A percentile compares a stretch with the other conserved stretches of the same genome.
These are phyloP conservation scores for Perodicticus potto DNA, from an alignment of 2,797 vertebrate species.

Conservation along the genomic window DNA sequence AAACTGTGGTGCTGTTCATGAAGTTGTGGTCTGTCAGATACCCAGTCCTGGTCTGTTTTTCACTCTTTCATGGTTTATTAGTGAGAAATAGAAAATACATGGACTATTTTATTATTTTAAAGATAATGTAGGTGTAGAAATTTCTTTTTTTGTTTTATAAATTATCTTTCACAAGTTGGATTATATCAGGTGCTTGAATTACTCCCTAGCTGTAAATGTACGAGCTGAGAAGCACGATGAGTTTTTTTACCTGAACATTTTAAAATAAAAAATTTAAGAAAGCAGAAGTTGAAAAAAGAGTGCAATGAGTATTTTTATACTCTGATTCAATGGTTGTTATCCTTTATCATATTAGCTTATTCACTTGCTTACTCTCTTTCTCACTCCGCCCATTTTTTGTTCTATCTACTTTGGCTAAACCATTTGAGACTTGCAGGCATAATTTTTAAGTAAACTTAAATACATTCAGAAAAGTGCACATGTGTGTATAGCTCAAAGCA, in stretches of 20 bases:
- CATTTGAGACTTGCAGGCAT: conserved; percentile 31
- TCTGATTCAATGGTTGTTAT: conserved; percentile 12
- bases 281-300: conserved; percentile 16
- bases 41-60: background rate
- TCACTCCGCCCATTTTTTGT: background rate
- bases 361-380: background rate
- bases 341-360: conserved; percentile 10
- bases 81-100: conserved; percentile 20
- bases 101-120: conserved; percentile 26
- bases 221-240: background rate
- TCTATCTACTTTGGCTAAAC: background rate
- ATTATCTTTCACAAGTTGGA: conserved; percentile 43
- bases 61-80: conserved; percentile 31
- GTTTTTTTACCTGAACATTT: conserved; percentile 31
- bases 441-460: conserved; percentile 45
- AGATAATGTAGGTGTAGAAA: conserved; percentile 2
- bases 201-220: conserved; percentile 59
- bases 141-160: conserved; percentile 26
- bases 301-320: background rate
- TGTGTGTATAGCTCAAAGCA: background rate
- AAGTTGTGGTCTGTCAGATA: background rate
- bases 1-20: background rate
- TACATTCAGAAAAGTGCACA: background rate
- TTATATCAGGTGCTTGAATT: conserved; percentile 14
- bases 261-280: conserved; percentile 30